These are phyloP conservation scores for Macquaria australasica DNA, from an alignment of 2,113 vertebrate species.

Conservation along the genomic window DNA sequence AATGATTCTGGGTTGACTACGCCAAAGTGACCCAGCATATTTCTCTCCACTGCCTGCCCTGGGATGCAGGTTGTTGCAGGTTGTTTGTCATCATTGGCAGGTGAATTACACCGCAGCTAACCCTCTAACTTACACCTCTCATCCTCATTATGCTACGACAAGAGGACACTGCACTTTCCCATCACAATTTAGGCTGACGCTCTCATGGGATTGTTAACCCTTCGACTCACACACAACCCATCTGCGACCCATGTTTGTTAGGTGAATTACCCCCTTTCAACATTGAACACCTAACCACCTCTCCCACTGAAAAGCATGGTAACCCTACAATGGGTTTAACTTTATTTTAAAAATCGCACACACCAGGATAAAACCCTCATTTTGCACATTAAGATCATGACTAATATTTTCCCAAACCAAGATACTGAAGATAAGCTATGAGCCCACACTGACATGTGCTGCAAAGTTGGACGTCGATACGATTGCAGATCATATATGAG, in stretches of 20 bases:
- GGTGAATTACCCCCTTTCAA: conserved; percentile 29
- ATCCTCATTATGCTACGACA: conserved; percentile 15
- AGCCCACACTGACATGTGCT: conserved; percentile 18
- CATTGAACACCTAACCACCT: conserved; percentile 74
- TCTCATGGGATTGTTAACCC: conserved; percentile 81
- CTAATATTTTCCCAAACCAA: not conserved
- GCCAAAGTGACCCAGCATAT: not conserved
- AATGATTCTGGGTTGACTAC: not conserved
- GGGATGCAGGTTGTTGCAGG: no score
- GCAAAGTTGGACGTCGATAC: conserved; percentile 7
- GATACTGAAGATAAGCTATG: conserved; percentile 2
- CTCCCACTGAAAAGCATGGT: conserved; percentile 71
- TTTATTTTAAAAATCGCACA: conserved; percentile 23
- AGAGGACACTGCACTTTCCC: conserved; percentile 20
- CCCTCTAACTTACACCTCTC: conserved; percentile 9
- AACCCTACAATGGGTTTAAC: conserved; percentile 34
- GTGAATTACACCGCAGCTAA: conserved; percentile 43
- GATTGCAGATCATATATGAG: conserved; percentile 9
- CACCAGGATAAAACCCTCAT: not conserved
- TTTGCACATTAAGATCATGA: not conserved
- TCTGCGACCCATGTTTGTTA: conserved; percentile 80
- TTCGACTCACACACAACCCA: conserved; percentile 82
- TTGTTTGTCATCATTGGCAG: conserved; percentile 10
- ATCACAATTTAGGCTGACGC: conserved; percentile 21
- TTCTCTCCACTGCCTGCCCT: conserved; percentile 22